Evolutionary conservation across 2,797 vertebrate genomes (phyloP), one percentile per base, ranked within the genome.

Genomic region (Zalophus californianus): DNA sequence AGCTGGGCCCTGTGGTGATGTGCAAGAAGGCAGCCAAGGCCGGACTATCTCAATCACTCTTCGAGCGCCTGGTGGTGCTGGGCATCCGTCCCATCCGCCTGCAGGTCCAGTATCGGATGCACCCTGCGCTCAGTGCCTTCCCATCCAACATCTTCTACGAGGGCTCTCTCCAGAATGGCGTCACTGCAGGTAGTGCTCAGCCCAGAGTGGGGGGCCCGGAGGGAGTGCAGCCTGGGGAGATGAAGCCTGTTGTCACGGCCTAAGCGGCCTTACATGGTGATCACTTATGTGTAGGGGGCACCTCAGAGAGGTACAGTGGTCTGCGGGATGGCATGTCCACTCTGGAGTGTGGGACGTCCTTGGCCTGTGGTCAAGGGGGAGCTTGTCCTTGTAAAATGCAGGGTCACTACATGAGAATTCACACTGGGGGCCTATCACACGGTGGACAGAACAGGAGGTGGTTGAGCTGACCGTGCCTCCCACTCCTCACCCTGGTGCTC

Each of bases 71-170:
- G 86, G 99, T 99, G 98, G 99, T 99, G 44, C 98, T 99, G 97
- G 99, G 99, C 52, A 99, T 99, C 95, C 99, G 99, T 21, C 99
- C 99, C 4, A 99, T 99, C 93, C 99, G 99, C 83, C 99, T 99
- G 89, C 99, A 99, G 98, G 99, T 99, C 97, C 99, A 99, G 98
- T 99, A 99, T 97, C 99, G 99, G 84, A 99, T 99, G 99, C 99
- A 99, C 94, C 99, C 99, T 0, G 99, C 99, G 0, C 99, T 99
- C 96, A 99, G 99, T 35, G 99, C 99, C 96, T 99, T 99, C 96
- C 99, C 99, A 0, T 99, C 99, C 97, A 99, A 99, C 98, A 99
- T 99, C 98, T 99, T 99, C 98, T 99, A 99, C 0, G 99, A 99
- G 98, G 99, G 99, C 0, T 99, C 99, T 0, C 99, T 99, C 73